Evolutionary conservation across 2,797 vertebrate species (phyloP).

Genomic region (Carcharodon carcharias): DNA sequence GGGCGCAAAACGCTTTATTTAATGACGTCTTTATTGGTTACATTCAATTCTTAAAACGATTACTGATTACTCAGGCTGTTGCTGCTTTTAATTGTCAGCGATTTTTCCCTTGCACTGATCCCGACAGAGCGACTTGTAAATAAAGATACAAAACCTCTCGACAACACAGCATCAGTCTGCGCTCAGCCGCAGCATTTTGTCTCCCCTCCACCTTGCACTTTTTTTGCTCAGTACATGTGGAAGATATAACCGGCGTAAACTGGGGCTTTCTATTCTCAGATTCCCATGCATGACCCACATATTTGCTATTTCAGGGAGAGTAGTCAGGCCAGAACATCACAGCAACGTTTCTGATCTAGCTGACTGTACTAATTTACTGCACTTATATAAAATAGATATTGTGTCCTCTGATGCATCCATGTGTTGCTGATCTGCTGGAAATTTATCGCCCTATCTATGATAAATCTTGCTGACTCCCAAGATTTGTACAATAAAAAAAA

Average conservation of each 20-base stretch:
- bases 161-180: neutral
- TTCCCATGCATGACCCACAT: constrained; percentile 29
- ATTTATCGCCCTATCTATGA: constrained; percentile 39
- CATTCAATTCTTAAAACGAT: constrained; percentile 3
- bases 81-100: neutral
- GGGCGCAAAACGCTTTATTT: constrained; percentile 4
- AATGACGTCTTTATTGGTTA: neutral
- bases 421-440: constrained; percentile 39
- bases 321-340: constrained; percentile 27
- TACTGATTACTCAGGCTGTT: neutral
- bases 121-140: neutral
- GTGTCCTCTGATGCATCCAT: constrained; percentile 40
- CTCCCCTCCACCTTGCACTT: neutral
- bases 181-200: neutral
- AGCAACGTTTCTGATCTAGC: constrained; percentile 37
- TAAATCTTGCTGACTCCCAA: constrained; percentile 39
- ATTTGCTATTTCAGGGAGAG: constrained; percentile 27
- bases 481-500: constrained; percentile 33
- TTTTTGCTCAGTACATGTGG: neutral
- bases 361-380: constrained; percentile 41
- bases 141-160: neutral
- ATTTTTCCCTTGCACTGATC: neutral
- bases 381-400: constrained; percentile 41
- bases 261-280: constrained; percentile 28
- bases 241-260: neutral